Evolutionary conservation across 2,113 vertebrate genomes (phyloP).

Genomic region (Hippocampus zosterae): DNA sequence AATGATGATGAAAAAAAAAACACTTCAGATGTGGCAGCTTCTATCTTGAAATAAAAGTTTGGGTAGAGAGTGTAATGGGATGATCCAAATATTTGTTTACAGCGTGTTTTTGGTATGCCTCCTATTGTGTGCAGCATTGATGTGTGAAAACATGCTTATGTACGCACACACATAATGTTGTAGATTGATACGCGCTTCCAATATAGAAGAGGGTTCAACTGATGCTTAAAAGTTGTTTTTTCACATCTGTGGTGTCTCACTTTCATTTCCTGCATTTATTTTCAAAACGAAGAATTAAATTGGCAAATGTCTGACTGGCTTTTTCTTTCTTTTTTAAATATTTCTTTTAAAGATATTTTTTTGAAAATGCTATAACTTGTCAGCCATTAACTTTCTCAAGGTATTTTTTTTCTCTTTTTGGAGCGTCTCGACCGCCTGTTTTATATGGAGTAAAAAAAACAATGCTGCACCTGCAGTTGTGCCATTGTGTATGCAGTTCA

Average conservation of each 20-base stretch:
- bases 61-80: conserved; percentile 26
- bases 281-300: conserved; percentile 62
- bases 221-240: conserved; percentile 22
- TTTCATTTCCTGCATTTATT: conserved; percentile 42
- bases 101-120: conserved; percentile 19
- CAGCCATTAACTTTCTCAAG: not conserved
- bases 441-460: too few species aligned
- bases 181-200: not conserved
- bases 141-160: conserved; percentile 22
- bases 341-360: not conserved
- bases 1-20: not conserved
- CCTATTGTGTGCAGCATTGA: conserved; percentile 3
- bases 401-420: too few species aligned
- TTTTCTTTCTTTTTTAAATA: not conserved
- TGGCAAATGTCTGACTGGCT: conserved; percentile 32
- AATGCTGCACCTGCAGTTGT: too few species aligned
- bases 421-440: too few species aligned
- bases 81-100: conserved; percentile 48
- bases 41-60: conserved; percentile 26
- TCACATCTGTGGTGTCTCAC: conserved; percentile 33
- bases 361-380: not conserved
- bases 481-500: too few species aligned
- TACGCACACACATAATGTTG: conserved; percentile 5
- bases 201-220: conserved; percentile 6
- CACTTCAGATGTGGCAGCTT: not conserved